Evolutionary conservation across 2,797 vertebrate genomes (phyloP), one percentile per base, ranked within the genome.

Genomic region (Siniperca undulata): DNA sequence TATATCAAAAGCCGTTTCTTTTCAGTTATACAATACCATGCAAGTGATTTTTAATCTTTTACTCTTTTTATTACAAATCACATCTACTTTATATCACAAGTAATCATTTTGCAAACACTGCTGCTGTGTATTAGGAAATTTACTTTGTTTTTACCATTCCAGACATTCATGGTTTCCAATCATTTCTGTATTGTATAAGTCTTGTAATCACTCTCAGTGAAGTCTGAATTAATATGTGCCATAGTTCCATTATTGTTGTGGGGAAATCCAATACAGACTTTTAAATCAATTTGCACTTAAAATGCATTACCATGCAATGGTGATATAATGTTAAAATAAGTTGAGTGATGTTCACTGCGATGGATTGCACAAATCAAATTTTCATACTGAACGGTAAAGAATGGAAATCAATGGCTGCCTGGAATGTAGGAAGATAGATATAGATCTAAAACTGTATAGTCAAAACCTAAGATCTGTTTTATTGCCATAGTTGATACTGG

Each of bases 1-100:
- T 24, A 27, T 56, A 4, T 50, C n/a, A 0, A 50, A 34, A 20
- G 8, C n/a, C 1, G 3, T 48, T 67, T 46, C 0, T 30, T 46
- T 46, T 68, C 42, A 66, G 24, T 30, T 4, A 11, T 14, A 44
- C 55, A 30, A 56, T 30, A 2, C 7, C 48, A 69, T n/a, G 20
- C 4, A 20, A 46, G 5, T 34, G 20, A 40, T 40, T 20, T 76
- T 38, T 16, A 34, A 46, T 24, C 24, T 34, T 60, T 46, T 44
- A 22, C 40, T 16, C 12, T 20, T 70, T 42, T 42, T 27, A 56
- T 16, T 56, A 27, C 7, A 56, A 56, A 40, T 55, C 1, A 55
- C 22, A 70, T 70, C 22, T 70, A 53, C 22, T 55, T 52, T 38
- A 53, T 48, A 53, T 53, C 34, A 55, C 52, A 70, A 5, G n/a